Evolutionary conservation across 2,113 vertebrate genomes (phyloP).

Genomic region (Dermatemys mawii): DNA sequence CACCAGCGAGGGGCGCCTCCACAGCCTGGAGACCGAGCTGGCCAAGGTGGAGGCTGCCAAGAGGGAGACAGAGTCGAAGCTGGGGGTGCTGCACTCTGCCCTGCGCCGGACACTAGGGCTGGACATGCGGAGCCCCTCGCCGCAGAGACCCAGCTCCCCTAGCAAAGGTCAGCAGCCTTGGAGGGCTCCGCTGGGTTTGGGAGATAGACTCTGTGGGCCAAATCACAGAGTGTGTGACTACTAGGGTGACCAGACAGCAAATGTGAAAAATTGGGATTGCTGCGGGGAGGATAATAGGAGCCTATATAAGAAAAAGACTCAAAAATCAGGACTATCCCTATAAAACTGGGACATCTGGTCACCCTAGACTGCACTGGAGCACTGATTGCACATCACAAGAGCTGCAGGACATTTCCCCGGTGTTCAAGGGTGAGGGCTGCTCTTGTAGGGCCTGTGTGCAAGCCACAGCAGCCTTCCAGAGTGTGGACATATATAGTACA

Average conservation of each 20-base stretch:
- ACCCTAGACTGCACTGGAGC: neutral
- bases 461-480: too few relatives aligned
- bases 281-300: too few relatives aligned
- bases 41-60: conserved; percentile 45
- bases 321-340: too few relatives aligned
- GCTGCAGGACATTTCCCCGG: too few relatives aligned
- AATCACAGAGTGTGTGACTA: neutral
- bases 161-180: conserved; percentile 73
- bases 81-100: conserved; percentile 72
- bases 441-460: too few relatives aligned
- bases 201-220: neutral
- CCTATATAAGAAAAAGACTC: too few relatives aligned
- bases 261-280: too few relatives aligned
- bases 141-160: conserved; percentile 59
- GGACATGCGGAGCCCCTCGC: conserved; percentile 55
- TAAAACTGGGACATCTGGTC: too few relatives aligned
- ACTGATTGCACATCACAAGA: too few relatives aligned
- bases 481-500: neutral
- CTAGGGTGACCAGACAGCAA: too few relatives aligned
- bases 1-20: conserved; percentile 53
- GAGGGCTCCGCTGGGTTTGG: too few relatives aligned
- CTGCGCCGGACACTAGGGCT: conserved; percentile 76
- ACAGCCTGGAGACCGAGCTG: conserved; percentile 78
- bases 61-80: conserved; percentile 71
- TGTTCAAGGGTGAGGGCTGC: neutral